These are phyloP conservation scores for Archivesica marissinica DNA, from an alignment of 1,140 invertebrate genomes.

Conservation along the genomic window DNA sequence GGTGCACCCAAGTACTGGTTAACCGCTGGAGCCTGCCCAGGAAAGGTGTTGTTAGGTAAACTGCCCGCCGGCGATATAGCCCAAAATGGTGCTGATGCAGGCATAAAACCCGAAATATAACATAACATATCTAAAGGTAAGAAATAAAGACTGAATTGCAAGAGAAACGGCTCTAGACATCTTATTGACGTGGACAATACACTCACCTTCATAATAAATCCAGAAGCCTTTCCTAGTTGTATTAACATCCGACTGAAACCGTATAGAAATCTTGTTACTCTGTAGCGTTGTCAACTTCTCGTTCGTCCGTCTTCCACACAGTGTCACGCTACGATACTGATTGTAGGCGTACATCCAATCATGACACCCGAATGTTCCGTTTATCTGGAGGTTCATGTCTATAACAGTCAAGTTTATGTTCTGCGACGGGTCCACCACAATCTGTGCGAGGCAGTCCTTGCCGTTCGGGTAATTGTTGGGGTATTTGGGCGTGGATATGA, in stretches of 20 bases:
- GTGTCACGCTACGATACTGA: slow-evolving; percentile 72
- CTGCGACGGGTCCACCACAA: slow-evolving; percentile 72
- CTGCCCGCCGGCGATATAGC: too few relatives aligned
- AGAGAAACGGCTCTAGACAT: too few relatives aligned
- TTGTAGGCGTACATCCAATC: slow-evolving; percentile 79
- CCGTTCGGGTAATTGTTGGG: slow-evolving; percentile 76
- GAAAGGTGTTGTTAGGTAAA: too few relatives aligned
- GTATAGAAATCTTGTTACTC: slow-evolving; percentile 71
- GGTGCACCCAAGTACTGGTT: too few relatives aligned
- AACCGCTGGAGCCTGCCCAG: too few relatives aligned
- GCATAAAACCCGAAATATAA: too few relatives aligned
- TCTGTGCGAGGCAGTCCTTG: slow-evolving; percentile 69
- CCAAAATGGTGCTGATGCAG: too few relatives aligned
- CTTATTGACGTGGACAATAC: too few relatives aligned
- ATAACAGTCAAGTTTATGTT: slow-evolving; percentile 76
- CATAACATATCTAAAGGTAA: too few relatives aligned
- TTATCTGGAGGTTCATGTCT: slow-evolving; percentile 77
- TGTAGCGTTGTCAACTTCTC: slow-evolving; percentile 69
- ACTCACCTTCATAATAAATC: slow-evolving; percentile 82
- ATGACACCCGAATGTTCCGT: slow-evolving; percentile 73
- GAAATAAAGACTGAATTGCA: too few relatives aligned
- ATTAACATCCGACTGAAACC: slow-evolving; percentile 66
- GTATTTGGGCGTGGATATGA: slow-evolving; percentile 79
- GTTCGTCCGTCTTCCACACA: slow-evolving; percentile 77
- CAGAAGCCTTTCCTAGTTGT: slow-evolving; percentile 80